Evolutionary conservation across 2,113 vertebrate species (phyloP), one percentile per base, ranked within the genome.

Genomic region (Corvus moneduloides): DNA sequence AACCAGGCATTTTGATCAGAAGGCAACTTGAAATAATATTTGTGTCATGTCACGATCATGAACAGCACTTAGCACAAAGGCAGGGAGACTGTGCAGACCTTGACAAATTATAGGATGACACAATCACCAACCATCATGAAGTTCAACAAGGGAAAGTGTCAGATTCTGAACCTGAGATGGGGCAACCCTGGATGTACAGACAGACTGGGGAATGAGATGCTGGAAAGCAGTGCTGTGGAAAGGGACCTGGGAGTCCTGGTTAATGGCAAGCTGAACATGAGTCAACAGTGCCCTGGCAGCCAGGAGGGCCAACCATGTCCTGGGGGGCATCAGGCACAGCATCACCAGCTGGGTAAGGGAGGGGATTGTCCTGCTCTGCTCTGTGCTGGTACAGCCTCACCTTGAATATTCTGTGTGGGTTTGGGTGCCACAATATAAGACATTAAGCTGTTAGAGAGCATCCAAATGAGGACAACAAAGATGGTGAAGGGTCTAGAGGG

Each of bases 211-310:
- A 44, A 61, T 37, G 27, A 68, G 62, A 32, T 0, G 7, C 26
- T 68, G 44, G 26, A 76, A 11, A 59, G 21, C 26, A 44, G 21
- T 0, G 0, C 1, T 1, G 0, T 1, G 1, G n/a, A 51, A 67
- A 86, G 32, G 7, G 3, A 75, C 13, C 3, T 49, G 52, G 16
- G 9, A 1, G 13, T 51, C 10, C 26, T 76, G 44, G 27, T 26
- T 3, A 7, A 27, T 3, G 4, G 26, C 2, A 67, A 22, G 26
- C 21, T 43, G 4, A 35, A 13, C 13, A 41, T 41, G 39, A 39
- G 10, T 39, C 39, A 39, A 5, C 39, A 39, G 39, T 39, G 39
- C 10, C 11, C 39, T 39, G 72, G 54, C 37, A 51, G 35, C 62
- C 54, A 77, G 32, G 37, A 37, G 62, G 11, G 32, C 6, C 62